Base-by-base conservation (phyloP, 2,888 invertebrate genomes). In the Spilosoma lubricipeda region DNA sequence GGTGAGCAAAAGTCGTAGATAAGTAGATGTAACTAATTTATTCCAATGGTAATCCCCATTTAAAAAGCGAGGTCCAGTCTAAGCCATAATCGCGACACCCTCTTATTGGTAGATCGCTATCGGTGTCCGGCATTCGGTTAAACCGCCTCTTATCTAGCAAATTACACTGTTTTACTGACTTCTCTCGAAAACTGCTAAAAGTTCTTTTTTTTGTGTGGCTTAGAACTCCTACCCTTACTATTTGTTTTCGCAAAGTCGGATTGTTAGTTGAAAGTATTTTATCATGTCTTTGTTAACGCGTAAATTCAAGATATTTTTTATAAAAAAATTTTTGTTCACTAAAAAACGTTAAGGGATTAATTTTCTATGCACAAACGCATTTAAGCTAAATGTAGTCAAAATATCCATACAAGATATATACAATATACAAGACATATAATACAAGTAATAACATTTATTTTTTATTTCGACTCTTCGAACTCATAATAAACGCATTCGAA, bases 91-190 rank as follows among this genome's bases (percentile, higher is more conserved):
- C 81, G 78, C 77, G 79, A 77, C 86, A 82, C 85, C 90, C 90
- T 83, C 83, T 85, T 86, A 88, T 87, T 86, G 87, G 87, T 81
- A 87, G 94, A 94, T 94, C 86, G 67, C 81, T 92, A 94, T 94
- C 94, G 72, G 72, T 69, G 79, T 79, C 86, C 89, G 86, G 85
- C 88, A 86, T 84, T 82, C 85, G 78, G 84, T 85, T 88, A 89
- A 91, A 90, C 91, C 89, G 84, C 80, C 87, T 88, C 92, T 95
- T 95, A 95, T 95, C 94, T 89, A 84, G 80, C 91, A 93, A 94
- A 95, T 94, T 92, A 94, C 94, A 91, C 91, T 90, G 88, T 91
- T 94, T 93, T 92, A 92, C 90, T 88, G 86, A 89, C 90, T 90
- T 88, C 90, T 90, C 89, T 90, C 89, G 88, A 91, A 92, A 92